Percentiles rank a stretch among this genome's conserved stretches.
phyloP scores from a whole-genome alignment of 2,113 vertebrate genomes.

The Pituophis catenifer region DNA sequence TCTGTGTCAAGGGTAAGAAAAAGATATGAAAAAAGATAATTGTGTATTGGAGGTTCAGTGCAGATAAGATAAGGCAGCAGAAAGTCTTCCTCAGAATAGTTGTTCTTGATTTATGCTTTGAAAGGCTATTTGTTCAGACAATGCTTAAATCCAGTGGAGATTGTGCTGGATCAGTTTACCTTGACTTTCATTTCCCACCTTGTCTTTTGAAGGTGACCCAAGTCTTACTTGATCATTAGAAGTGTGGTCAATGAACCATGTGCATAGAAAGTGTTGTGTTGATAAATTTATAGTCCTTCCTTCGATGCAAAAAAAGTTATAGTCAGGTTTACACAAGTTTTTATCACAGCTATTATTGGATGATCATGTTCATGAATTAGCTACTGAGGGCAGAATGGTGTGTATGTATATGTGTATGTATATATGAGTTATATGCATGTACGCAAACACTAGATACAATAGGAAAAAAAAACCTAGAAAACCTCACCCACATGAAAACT shows the following conservation, averaged over 20 bases:
- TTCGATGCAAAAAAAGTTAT: not conserved
- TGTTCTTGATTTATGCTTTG: not conserved
- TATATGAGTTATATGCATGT: not conserved
- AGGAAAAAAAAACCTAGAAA: not conserved
- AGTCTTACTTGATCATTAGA: not conserved
- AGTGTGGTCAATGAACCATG: not conserved
- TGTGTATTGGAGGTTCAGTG: not conserved
- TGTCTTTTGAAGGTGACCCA: not conserved
- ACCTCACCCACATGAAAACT: not conserved
- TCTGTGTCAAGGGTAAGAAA: conserved; percentile 75
- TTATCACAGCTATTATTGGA: not conserved
- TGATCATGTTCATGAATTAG: not conserved
- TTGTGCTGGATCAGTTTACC: not conserved
- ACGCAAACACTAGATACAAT: not conserved
- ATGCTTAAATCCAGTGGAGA: not conserved
- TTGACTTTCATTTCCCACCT: not conserved
- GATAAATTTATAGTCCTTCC: not conserved
- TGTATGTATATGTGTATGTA: not conserved
- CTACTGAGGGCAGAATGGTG: not conserved
- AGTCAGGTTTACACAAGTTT: not conserved
- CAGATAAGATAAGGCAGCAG: not conserved
- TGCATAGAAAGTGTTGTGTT: not conserved
- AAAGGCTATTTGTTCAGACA: conserved; percentile 2
- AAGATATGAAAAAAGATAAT: not conserved
- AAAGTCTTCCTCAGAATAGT: conserved; percentile 26